Base-by-base conservation (phyloP, 2,888 invertebrate genomes). In the Orthosia gothica region DNA sequence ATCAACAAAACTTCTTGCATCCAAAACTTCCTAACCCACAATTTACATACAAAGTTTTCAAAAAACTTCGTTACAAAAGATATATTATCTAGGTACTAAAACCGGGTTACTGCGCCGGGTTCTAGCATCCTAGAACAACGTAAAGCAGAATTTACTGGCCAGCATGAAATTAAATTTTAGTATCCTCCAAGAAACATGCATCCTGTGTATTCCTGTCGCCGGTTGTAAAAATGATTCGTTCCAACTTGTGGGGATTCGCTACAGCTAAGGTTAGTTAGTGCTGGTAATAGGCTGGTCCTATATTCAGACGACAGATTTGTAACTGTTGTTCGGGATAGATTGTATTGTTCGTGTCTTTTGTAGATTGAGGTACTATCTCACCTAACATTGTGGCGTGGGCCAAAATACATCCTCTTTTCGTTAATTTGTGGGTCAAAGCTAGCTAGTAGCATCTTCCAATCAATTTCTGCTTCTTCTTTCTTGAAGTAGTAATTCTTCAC, bases 221-320 rank as follows among this genome's bases (percentile, higher is more conserved):
- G 82, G 86, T 77, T 85, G 87, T 92, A 90, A 92, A 92, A 87
- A 82, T 88, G 85, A 92, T 92, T 92, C 89, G 92, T 89, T 89
- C 86, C 91, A 88, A 89, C 88, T 86, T 78, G 70, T 50, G 71
- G 72, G 64, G 70, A 91, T 90, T 90, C 76, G 89, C 80, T 59
- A 87, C 89, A 86, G 88, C 78, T 79, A 74, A 59, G 79, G 66
- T 76, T 72, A 54, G 73, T 74, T 75, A 75, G 73, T 49, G 20
- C 76, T 70, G 62, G 65, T 70, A 63, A 58, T 58, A 26, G 62
- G 26, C 67, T 70, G 61, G 26, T 61, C 57, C 74, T 86, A 85
- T 82, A 86, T 85, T 81, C 23, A 64, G 70, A 65, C 52, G 59
- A 9, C 63, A 63, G 32, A 58, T 59, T 79, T 58, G 79, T 59